Base-by-base conservation (phyloP, 2,888 invertebrate genomes). In the Emesis furor region DNA sequence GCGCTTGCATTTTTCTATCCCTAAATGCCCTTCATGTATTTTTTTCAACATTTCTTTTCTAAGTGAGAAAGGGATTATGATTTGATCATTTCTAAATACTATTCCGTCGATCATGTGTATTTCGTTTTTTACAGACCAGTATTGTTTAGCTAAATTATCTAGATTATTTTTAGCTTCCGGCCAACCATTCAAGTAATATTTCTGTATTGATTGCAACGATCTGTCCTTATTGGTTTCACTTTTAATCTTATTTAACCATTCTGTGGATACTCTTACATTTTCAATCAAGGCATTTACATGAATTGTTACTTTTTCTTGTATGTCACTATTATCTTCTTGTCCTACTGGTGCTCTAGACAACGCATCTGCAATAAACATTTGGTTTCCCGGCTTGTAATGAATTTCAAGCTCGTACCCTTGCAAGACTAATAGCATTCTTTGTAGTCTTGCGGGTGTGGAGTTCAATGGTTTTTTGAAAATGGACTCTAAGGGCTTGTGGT, bases 281-380 rank as follows among this genome's bases (percentile, higher is more conserved):
- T 12, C 12, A 46, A 17, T 14, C 0, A 46, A 17, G 12, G 24
- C 14, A 24, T 17, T 42, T 17, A 71, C 46, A 30, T 71, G 71
- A 42, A 17, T 17, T 71, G 46, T 7, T 24, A 76, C 78, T 65
- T 62, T 46, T 51, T 67, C 71, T 74, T 37, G 69, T 30, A 73
- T 8, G 24, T 42, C 30, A 10, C 79, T 74, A 65, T 71, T 67
- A 17, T 77, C 77, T 71, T 73, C 39, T 65, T 73, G 71, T 10
- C 76, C 73, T 24, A 85, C 62, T 4, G 85, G 78, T 75, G 81
- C 80, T 7, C 85, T 78, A 32, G 85, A 85, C 59, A 85, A 39
- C 7, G 85, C 76, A 59, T 82, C 82, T 5, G 84, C 42, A 7
- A 84, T 69, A 17, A 74, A 85, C 82, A 82, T 79, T 62, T 78